Percentiles rank a stretch among this genome's conserved stretches.
Conservation (phyloP, 2,888 invertebrate genomes). For the Macrosoma leucophasiata region DNA sequence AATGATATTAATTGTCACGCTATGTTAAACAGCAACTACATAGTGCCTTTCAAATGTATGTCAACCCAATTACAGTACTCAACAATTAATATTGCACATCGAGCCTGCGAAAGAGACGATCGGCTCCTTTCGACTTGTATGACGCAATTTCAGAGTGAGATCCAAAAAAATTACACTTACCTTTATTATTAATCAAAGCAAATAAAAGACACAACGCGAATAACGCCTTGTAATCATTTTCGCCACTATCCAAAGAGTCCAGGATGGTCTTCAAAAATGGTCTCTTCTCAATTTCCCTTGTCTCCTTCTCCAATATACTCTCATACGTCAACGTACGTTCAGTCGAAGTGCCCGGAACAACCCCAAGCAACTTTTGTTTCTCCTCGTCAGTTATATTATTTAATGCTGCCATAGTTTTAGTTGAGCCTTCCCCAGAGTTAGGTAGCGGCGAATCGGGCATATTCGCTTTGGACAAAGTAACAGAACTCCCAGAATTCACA, state of each 20-base stretch:
- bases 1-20: no score
- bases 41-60: no score
- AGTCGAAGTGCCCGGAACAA: constrained; percentile 33
- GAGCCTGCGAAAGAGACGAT: no score
- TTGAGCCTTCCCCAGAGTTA: constrained; percentile 61
- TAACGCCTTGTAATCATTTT: constrained; percentile 96
- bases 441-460: constrained; percentile 70
- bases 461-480: constrained; percentile 40
- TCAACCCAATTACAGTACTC: no score
- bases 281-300: constrained; percentile 73
- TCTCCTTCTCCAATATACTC: constrained; percentile 49
- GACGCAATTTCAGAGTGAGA: no score
- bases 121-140: no score
- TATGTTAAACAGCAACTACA: no score
- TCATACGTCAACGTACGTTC: constrained; percentile 44
- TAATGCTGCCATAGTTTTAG: constrained; percentile 60
- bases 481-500: constrained; percentile 29
- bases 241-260: constrained; percentile 89
- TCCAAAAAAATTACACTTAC: no score
- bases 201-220: constrained; percentile 94
- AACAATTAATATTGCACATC: no score
- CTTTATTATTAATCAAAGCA: constrained; percentile 95
- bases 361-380: constrained; percentile 80
- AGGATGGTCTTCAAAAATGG: constrained; percentile 94
- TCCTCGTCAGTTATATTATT: constrained; percentile 95